Evolutionary conservation across 2,888 invertebrate genomes (phyloP).

Genomic region (Drosophila birchii): DNA sequence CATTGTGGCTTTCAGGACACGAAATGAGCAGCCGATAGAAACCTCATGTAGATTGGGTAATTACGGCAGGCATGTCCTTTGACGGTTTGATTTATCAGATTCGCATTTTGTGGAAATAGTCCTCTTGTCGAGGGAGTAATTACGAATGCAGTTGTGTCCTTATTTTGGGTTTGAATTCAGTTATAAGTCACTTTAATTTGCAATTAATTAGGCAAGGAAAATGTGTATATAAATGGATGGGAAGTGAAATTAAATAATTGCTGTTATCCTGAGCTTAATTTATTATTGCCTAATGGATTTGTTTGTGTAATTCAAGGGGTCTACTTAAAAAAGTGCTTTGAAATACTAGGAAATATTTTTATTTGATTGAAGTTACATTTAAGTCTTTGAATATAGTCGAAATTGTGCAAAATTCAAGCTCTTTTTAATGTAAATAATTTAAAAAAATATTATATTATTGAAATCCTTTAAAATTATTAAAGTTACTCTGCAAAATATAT

Average conservation of each 20-base stretch:
- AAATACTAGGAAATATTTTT: background rate
- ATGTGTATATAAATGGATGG: background rate
- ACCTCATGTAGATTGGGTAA: constrained; percentile 20
- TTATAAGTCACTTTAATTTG: background rate
- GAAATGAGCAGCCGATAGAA: constrained; percentile 10
- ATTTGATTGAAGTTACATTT: background rate
- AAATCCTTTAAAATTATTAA: background rate
- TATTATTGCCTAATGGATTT: background rate
- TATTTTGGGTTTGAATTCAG: background rate
- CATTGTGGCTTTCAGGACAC: constrained; percentile 10
- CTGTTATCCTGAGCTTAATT: background rate
- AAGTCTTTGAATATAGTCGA: background rate
- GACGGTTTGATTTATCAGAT: background rate
- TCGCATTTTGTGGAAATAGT: background rate
- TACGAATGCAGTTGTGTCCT: background rate
- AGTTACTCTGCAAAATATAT: background rate
- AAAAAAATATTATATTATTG: too few species aligned
- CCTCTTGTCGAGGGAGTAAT: background rate
- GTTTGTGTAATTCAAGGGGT: background rate
- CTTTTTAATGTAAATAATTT: background rate
- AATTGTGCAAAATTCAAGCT: background rate
- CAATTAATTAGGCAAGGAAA: background rate
- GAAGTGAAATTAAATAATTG: background rate
- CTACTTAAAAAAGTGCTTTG: background rate
- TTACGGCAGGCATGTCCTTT: constrained; percentile 14